Evolutionary conservation across 1,140 invertebrate species (phyloP), one percentile per base, ranked within the genome.

Genomic region (Maconellicoccus hirsutus): DNA sequence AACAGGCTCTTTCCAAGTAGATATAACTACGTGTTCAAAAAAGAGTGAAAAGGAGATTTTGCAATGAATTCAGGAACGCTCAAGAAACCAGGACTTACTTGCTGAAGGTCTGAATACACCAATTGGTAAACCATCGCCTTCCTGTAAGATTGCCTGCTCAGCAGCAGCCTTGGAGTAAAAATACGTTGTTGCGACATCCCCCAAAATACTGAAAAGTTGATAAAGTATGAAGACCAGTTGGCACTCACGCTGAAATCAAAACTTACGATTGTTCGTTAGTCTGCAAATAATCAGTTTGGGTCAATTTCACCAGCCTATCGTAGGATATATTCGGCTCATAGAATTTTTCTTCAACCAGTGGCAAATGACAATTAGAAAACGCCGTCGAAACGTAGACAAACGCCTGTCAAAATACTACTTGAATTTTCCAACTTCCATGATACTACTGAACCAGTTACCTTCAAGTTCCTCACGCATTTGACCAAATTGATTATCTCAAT

Each of bases 51-150:
- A 6, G 29, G 29, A 33, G 12, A 33, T 33, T 6, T 75, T 59
- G 52, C 52, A 59, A 7, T 73, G 70, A 71, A 19, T 59, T 59
- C 21, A 19, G 52, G 61, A 12, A 33, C 29, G 12, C 12, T 33
- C 29, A 12, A 33, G 2, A 42, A 29, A 25, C 33, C 22, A 4
- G 61, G 25, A 73, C 74, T 81, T 74, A 85, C 87, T 91, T 78
- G 97, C 97, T 42, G 93, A 96, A 14, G 95, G 95, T 82, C 95
- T 85, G 12, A 98, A 90, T 77, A 98, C 96, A 66, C 92, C 90
- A 6, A 96, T 84, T 19, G 94, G 95, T 74, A 98, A 79, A 77
- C 87, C 85, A 42, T 86, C 86, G 75, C 85, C 84, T 76, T 93
- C 89, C 77, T 87, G 84, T 74, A 87, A 83, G 70, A 94, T 80